Evolutionary conservation across 2,888 invertebrate species (phyloP).

Genomic region (Noctua janthina): DNA sequence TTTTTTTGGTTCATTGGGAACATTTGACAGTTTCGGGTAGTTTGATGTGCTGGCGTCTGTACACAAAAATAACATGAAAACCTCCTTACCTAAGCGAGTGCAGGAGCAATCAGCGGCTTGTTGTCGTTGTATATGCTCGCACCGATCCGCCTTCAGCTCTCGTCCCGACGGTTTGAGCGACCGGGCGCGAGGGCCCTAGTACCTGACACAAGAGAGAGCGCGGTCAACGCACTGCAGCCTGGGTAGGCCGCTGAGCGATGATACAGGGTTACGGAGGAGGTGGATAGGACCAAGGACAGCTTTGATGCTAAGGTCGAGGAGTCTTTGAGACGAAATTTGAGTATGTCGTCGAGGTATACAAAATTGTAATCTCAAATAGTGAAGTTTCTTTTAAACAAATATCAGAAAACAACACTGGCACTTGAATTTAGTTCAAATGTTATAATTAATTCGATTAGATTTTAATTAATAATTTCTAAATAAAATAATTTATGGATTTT

Average conservation of each 20-base stretch:
- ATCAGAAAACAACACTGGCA: constrained; percentile 45
- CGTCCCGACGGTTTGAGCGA: constrained; percentile 86
- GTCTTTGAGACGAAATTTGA: background rate
- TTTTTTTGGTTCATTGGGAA: no score
- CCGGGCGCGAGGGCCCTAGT: constrained; percentile 90
- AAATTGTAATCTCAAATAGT: background rate
- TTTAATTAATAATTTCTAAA: background rate
- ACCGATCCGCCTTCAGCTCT: constrained; percentile 89
- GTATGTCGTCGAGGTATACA: constrained; percentile 16
- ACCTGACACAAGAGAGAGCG: constrained; percentile 86
- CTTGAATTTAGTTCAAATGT: constrained; percentile 7
- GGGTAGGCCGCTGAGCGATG: constrained; percentile 73
- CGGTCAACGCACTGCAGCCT: constrained; percentile 79
- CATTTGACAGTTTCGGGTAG: no score
- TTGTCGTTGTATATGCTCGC: constrained; percentile 83
- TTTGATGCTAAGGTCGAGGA: background rate
- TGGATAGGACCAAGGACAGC: constrained; percentile 2
- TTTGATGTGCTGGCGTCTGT: no score
- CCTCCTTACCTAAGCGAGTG: constrained; percentile 84
- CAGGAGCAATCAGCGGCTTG: constrained; percentile 84
- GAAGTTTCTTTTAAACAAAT: constrained; percentile 52
- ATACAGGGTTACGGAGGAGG: constrained; percentile 45
- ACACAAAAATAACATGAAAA: background rate
- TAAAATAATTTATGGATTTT: background rate
- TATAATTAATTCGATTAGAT: constrained; percentile 1